A percentile compares a stretch with the other conserved stretches of the same genome.
Conservation (phyloP, 2,113 vertebrate genomes). For the Crocuta crocuta region DNA sequence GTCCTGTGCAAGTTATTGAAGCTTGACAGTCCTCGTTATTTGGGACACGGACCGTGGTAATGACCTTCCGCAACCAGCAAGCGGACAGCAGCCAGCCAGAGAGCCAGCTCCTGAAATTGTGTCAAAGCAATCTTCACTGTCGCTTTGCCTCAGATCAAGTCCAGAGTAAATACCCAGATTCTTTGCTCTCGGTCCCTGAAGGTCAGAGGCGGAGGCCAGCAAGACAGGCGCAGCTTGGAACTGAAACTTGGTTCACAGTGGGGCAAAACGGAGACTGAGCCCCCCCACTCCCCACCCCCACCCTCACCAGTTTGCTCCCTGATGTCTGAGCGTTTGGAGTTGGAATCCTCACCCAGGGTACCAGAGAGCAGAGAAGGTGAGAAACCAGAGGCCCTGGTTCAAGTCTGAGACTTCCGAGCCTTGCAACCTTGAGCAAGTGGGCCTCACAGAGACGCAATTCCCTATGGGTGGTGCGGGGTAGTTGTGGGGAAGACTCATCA, state of each 20-base stretch:
- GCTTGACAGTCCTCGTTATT: background rate
- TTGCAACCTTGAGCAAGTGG: background rate
- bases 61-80: background rate
- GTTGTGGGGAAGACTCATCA: accelerated
- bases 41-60: background rate
- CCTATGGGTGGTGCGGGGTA: too few species aligned
- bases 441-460: background rate
- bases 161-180: background rate
- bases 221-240: background rate
- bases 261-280: background rate
- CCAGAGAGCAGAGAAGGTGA: too few species aligned
- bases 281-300: background rate
- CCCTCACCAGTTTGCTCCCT: background rate
- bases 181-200: background rate
- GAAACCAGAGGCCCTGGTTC: accelerated
- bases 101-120: background rate
- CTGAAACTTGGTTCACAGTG: background rate
- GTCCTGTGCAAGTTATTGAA: background rate
- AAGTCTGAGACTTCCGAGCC: background rate
- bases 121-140: background rate
- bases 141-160: background rate
- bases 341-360: background rate
- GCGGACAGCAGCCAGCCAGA: background rate
- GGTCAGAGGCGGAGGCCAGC: background rate
- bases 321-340: background rate